phyloP scores from a whole-genome alignment of 2,797 vertebrate species.

The Cheirogaleus major region DNA sequence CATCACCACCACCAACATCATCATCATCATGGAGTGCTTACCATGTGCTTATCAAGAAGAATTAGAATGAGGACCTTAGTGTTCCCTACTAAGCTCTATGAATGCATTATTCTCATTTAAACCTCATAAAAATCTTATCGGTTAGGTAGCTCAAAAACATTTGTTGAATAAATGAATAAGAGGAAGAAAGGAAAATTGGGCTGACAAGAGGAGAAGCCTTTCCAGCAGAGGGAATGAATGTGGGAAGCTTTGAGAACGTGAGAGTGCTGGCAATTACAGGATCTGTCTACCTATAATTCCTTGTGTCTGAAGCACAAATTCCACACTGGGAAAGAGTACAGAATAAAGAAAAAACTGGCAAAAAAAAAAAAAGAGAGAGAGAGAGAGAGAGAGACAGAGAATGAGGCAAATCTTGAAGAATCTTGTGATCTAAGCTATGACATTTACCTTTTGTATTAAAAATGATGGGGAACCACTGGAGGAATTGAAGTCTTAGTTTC shows the following conservation, averaged over 20 bases:
- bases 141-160: not conserved
- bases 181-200: not conserved
- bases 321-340: not conserved
- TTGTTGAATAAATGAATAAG: not conserved
- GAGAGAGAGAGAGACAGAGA: not conserved
- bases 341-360: not conserved
- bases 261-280: not conserved
- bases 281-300: not conserved
- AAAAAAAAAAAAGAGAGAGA: not conserved
- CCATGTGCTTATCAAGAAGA: not conserved
- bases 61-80: not conserved
- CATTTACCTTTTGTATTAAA: not conserved
- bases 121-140: not conserved
- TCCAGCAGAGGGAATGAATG: not conserved
- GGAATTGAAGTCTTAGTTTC: not conserved
- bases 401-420: not conserved
- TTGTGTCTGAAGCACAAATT: not conserved
- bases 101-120: not conserved
- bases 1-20: not conserved
- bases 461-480: not conserved
- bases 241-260: rapidly evolving
- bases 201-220: not conserved
- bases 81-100: not conserved
- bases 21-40: not conserved
- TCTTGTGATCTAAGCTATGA: not conserved